These are phyloP conservation scores for Megaleporinus macrocephalus DNA, from an alignment of 2,113 vertebrate genomes.

Conservation along the genomic window DNA sequence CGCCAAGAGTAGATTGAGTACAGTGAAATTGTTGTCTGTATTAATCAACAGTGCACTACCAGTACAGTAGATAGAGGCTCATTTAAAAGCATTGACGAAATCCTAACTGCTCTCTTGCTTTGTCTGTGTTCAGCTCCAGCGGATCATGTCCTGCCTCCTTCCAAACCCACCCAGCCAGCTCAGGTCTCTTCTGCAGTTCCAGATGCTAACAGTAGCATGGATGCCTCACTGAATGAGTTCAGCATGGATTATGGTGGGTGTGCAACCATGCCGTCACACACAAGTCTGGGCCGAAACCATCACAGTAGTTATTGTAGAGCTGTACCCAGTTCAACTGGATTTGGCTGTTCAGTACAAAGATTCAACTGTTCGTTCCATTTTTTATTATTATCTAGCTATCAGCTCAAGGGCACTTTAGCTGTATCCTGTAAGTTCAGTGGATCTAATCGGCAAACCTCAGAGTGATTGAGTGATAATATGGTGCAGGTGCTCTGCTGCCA, in stretches of 20 bases:
- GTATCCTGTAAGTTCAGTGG: too few species aligned
- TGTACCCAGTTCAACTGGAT: too few species aligned
- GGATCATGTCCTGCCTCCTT: constrained; percentile 32
- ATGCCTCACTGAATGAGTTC: constrained; percentile 62
- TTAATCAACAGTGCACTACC: background rate
- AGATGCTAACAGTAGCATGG: constrained; percentile 49
- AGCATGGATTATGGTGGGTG: constrained; percentile 74
- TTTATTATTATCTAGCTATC: too few species aligned
- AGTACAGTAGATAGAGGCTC: background rate
- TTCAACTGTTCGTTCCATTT: too few species aligned
- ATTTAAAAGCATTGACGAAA: background rate
- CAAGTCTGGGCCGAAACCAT: too few species aligned
- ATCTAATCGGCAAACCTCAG: too few species aligned
- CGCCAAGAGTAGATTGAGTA: too few species aligned
- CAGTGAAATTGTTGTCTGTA: background rate
- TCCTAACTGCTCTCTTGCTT: background rate
- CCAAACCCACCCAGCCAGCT: constrained; percentile 39
- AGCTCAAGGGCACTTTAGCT: too few species aligned
- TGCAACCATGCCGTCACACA: background rate
- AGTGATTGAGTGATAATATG: too few species aligned
- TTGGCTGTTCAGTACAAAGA: too few species aligned
- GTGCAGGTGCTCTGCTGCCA: too few species aligned
- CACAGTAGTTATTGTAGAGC: too few species aligned
- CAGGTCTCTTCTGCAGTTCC: constrained; percentile 26
- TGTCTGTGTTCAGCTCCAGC: constrained; percentile 34